Conservation (phyloP, 2,888 invertebrate species). For the Drosophila sordidula region DNA sequence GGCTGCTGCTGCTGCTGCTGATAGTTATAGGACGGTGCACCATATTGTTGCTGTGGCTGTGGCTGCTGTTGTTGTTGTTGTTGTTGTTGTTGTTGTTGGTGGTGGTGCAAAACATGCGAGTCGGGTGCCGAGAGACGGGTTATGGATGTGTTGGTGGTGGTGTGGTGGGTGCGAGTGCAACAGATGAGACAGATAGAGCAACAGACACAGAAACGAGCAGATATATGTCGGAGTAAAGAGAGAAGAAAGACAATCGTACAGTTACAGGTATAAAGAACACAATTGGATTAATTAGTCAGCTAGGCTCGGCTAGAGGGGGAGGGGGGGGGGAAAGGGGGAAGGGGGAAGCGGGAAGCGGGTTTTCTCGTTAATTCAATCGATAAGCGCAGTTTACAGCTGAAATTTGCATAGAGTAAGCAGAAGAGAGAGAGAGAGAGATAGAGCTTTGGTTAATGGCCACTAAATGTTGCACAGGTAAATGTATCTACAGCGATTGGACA, state of each 20-base stretch:
- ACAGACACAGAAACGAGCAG: constrained; percentile 34
- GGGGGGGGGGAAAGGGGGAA: not conserved
- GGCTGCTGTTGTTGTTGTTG: constrained; percentile 33
- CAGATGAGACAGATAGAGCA: constrained; percentile 36
- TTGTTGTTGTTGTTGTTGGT: constrained; percentile 33
- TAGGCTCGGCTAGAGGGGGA: constrained; percentile 1
- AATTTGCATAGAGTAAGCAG: constrained; percentile 60
- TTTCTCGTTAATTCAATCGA: constrained; percentile 18
- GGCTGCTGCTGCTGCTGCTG: constrained; percentile 60
- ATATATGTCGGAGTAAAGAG: constrained; percentile 26
- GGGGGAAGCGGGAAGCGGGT: not conserved
- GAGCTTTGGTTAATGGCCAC: constrained; percentile 41
- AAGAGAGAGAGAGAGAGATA: constrained; percentile 33
- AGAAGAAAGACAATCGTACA: constrained; percentile 63
- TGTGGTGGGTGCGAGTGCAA: constrained; percentile 48
- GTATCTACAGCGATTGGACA: not conserved
- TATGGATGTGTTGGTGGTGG: constrained; percentile 40
- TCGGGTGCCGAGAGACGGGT: constrained; percentile 42
- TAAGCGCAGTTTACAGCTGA: constrained; percentile 74
- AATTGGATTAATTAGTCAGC: constrained; percentile 35
- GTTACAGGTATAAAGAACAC: constrained; percentile 45
- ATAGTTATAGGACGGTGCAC: constrained; percentile 67
- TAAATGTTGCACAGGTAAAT: constrained; percentile 24
- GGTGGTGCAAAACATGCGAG: constrained; percentile 52
- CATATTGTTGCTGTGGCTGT: constrained; percentile 74